Base-by-base conservation (phyloP, 2,113 vertebrate genomes). In the Cepphus grylle region DNA sequence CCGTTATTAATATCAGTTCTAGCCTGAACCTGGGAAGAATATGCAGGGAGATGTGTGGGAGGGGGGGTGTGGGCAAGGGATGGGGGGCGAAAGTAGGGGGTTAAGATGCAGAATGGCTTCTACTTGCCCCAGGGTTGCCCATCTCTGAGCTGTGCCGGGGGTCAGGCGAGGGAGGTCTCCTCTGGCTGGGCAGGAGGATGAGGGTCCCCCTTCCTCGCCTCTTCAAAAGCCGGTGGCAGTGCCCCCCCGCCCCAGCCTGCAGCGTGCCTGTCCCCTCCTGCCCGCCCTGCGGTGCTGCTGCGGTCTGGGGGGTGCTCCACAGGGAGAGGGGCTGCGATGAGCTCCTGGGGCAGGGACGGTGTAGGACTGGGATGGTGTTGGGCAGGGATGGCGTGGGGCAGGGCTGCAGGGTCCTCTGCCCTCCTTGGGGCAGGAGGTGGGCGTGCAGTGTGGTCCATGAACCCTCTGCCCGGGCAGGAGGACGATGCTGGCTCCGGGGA, bases 251-350 rank as follows among this genome's bases (percentile, higher is more conserved):
- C 15, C 19, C 61, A 58, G 55, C 11, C 30, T 20, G 15, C 3
- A 3, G 34, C 3, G 8, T 16, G 36, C 53, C 59, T 7, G 1
- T 25, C 42, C n/a, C 22, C 67, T 55, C 50, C 52, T 17, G 26
- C 36, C 52, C 14, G 38, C 38, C 72, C 42, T 17, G 32, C 0
- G 2, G 30, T 27, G 55, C 74, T 50, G 61, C 30, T 42, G 77
- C 0, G 2, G 45, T 43, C 2, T 0, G 20, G 15, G 12, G 43
- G 6, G 38, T 36, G 27, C 29, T 50, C 30, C 2, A 0, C 1
- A 1, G 30, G 27, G 18, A 52, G 30, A 6, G 2, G 43, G 58
- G 52, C 38, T 73, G 59, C 1, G 2, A 30, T 32, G 29, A 4
- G 23, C 30, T 65, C 27, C 20, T 49, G 50, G 61, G 40, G 20